Conservation (phyloP, 2,888 invertebrate species). For the Clepsis dumicolana region DNA sequence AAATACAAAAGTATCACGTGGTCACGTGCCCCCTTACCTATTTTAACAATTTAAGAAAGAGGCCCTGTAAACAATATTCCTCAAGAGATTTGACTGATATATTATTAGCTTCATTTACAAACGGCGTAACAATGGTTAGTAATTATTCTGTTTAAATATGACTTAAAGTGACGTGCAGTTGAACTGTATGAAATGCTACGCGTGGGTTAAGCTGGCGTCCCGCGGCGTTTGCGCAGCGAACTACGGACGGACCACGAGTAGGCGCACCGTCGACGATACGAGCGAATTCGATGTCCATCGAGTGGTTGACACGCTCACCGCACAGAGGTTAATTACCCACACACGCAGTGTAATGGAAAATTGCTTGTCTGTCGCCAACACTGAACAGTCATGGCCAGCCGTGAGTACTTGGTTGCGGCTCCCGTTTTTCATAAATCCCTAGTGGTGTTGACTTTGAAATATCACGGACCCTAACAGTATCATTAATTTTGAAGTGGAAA, state of each 20-base stretch:
- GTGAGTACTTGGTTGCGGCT: conserved; percentile 45
- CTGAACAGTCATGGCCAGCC: background rate
- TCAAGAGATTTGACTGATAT: conserved; percentile 9
- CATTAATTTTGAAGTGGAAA: conserved; percentile 44
- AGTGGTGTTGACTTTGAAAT: conserved; percentile 62
- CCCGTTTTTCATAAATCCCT: conserved; percentile 70
- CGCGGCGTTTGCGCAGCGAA: conserved; percentile 45
- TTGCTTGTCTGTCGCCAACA: background rate
- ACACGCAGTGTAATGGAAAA: background rate
- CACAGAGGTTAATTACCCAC: background rate
- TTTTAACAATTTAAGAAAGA: too few relatives aligned
- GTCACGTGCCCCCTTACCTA: too few relatives aligned
- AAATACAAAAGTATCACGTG: too few relatives aligned
- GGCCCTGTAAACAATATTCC: too few relatives aligned
- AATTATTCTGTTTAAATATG: conserved; percentile 40
- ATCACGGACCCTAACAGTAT: conserved; percentile 53
- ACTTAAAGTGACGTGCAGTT: conserved; percentile 37
- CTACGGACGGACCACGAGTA: background rate
- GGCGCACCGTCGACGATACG: conserved; percentile 41
- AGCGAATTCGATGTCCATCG: background rate
- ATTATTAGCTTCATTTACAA: conserved; percentile 25
- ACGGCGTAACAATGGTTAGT: conserved; percentile 41
- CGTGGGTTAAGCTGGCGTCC: conserved; percentile 38
- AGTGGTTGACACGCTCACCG: background rate
- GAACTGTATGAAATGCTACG: conserved; percentile 29